Conservation (phyloP, 2,888 invertebrate genomes). For the Reticulitermes lucifugus region DNA sequence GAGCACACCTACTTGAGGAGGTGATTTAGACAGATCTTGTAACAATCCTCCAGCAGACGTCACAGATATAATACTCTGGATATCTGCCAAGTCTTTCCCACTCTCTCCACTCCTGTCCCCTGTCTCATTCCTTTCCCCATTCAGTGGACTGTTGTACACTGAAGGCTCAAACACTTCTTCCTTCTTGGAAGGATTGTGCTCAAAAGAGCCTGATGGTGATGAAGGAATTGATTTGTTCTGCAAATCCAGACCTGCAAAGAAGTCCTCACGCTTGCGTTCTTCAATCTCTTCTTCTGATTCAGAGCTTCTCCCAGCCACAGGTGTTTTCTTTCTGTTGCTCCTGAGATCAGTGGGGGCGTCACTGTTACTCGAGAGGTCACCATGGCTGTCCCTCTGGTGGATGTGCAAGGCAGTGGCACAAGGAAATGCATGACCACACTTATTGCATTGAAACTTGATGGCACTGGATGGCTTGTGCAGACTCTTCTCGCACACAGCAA, state of each 20-base stretch:
- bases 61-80: conserved; percentile 84
- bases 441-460: conserved; percentile 75
- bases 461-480: conserved; percentile 69
- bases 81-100: conserved; percentile 85
- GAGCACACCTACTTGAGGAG: conserved; percentile 51
- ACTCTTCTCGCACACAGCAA: conserved; percentile 77
- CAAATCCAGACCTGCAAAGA: conserved; percentile 83
- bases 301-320: not conserved
- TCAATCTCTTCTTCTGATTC: conserved; percentile 65
- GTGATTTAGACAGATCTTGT: conserved; percentile 49
- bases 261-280: conserved; percentile 76
- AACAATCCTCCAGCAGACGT: conserved; percentile 62
- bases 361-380: conserved; percentile 55
- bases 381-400: conserved; percentile 70
- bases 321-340: not conserved
- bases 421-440: conserved; percentile 79
- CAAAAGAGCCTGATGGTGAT: conserved; percentile 37
- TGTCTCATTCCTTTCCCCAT: conserved; percentile 63
- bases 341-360: conserved; percentile 59
- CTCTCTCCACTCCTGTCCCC: conserved; percentile 69
- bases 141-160: conserved; percentile 58
- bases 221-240: conserved; percentile 67
- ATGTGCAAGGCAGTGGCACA: conserved; percentile 75
- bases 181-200: not conserved
- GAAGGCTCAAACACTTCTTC: conserved; percentile 61